These are phyloP conservation scores for Anser cygnoides DNA, from an alignment of 2,113 vertebrate species.

Conservation along the genomic window DNA sequence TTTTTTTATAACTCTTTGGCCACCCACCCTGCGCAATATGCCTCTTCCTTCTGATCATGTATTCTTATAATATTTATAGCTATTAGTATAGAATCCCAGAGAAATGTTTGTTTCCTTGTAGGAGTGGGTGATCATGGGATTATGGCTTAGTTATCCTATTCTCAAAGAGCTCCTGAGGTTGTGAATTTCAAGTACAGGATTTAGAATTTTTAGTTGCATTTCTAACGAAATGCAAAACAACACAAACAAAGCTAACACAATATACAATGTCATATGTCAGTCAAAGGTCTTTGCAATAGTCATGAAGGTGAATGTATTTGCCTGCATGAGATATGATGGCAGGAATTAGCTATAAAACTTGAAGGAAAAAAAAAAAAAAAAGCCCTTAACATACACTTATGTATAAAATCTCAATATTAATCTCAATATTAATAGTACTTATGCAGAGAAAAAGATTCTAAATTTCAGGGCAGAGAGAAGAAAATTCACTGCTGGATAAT, in stretches of 20 bases:
- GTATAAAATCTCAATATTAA: not conserved
- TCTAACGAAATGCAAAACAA: not conserved
- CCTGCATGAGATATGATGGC: not conserved
- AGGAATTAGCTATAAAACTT: not conserved
- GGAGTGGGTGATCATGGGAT: not conserved
- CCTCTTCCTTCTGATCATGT: not conserved
- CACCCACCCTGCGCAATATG: not conserved
- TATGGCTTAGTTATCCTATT: not conserved
- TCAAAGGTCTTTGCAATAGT: not conserved
- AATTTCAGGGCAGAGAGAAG: not conserved
- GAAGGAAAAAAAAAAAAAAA: not conserved
- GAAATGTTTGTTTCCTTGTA: not conserved
- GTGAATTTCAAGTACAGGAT: not conserved
- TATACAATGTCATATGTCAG: not conserved
- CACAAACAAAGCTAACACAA: not conserved
- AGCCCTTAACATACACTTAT: fast-evolving
- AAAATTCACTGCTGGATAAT: not conserved
- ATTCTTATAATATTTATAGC: not conserved
- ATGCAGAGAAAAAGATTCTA: not conserved
- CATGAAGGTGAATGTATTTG: not conserved
- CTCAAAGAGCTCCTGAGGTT: not conserved
- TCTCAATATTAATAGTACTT: not conserved
- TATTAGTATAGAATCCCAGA: not conserved
- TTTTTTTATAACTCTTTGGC: not conserved
- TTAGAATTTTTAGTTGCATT: not conserved